phyloP scores from a whole-genome alignment of 2,888 invertebrate species.

The Drosophila leonis region DNA sequence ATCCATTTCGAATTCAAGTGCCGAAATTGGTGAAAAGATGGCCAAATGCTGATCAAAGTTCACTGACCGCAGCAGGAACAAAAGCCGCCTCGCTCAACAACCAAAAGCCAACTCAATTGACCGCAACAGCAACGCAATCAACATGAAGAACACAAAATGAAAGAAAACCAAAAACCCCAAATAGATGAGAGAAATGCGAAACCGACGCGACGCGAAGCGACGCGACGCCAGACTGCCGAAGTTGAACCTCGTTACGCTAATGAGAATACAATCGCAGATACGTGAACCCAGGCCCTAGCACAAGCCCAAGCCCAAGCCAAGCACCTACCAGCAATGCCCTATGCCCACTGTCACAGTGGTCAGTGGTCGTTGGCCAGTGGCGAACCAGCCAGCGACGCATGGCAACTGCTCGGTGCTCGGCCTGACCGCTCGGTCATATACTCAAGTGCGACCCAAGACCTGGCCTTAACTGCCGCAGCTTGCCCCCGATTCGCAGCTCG shows the following conservation, averaged over 20 bases:
- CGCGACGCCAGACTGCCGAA: neutral
- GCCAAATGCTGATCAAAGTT: constrained; percentile 41
- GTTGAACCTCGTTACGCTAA: constrained; percentile 57
- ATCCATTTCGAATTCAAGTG: constrained; percentile 67
- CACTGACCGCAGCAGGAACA: constrained; percentile 60
- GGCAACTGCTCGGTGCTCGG: constrained; percentile 57
- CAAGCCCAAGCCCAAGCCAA: neutral
- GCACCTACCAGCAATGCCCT: neutral
- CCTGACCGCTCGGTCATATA: constrained; percentile 59
- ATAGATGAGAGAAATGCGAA: neutral
- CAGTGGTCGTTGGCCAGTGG: constrained; percentile 16
- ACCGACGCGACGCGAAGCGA: neutral
- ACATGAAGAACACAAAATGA: neutral
- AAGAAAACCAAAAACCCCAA: neutral
- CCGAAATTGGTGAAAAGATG: constrained; percentile 44
- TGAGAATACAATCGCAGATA: constrained; percentile 68
- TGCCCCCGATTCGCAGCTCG: no score
- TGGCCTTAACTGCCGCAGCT: constrained; percentile 15
- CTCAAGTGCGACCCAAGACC: constrained; percentile 40
- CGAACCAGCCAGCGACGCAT: constrained; percentile 59
- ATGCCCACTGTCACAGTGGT: neutral
- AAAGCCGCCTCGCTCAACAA: constrained; percentile 28
- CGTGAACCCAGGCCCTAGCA: constrained; percentile 22
- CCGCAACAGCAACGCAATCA: constrained; percentile 12
- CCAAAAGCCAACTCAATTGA: constrained; percentile 24